These are phyloP conservation scores for Chiridota heheva DNA, from an alignment of 35 echinoderm and acorn worm species.

Conservation along the genomic window DNA sequence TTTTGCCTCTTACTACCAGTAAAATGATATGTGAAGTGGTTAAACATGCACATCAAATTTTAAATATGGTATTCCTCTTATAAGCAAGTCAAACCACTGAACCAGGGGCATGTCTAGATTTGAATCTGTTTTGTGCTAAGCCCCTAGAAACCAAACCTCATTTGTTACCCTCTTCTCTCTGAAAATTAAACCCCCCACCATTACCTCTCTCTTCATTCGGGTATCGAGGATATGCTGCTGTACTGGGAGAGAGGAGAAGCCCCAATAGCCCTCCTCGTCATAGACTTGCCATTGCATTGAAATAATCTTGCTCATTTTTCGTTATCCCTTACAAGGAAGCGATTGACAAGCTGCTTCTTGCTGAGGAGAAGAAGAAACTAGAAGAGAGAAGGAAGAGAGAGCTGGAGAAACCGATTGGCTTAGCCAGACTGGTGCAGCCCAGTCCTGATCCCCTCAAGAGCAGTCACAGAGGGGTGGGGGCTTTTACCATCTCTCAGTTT, in stretches of 20 bases:
- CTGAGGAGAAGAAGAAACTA: constrained; percentile 39
- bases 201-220: no score
- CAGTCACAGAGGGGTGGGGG: constrained; percentile 64
- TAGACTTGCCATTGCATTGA: background rate
- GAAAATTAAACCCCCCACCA: no score
- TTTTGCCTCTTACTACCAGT: no score
- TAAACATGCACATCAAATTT: no score
- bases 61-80: no score
- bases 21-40: no score
- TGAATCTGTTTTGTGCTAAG: no score
- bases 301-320: background rate
- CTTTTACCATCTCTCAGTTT: constrained; percentile 57
- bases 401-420: constrained; percentile 66
- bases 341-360: constrained; percentile 32
- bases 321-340: constrained; percentile 24
- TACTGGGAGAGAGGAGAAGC: background rate
- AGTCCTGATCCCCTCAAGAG: constrained; percentile 55
- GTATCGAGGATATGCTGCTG: no score
- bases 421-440: constrained; percentile 75
- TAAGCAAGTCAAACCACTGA: no score
- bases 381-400: constrained; percentile 50
- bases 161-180: no score
- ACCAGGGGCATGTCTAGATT: no score
- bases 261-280: background rate
- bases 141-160: no score